Evolutionary conservation across 2,797 vertebrate genomes (phyloP).

Genomic region (Chrysocyon brachyurus): DNA sequence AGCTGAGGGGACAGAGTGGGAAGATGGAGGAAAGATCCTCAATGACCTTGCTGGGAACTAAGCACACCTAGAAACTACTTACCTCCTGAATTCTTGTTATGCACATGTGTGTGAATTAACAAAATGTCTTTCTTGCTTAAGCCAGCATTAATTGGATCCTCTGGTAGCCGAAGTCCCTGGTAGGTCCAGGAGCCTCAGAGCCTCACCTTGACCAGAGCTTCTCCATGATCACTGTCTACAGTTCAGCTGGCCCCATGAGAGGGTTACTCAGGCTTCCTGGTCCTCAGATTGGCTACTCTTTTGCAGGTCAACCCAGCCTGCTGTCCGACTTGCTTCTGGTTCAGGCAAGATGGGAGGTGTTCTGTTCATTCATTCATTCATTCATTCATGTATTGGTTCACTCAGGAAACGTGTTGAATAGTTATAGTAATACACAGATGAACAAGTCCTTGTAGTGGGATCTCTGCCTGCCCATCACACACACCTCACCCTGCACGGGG

Average conservation of each 20-base stretch:
- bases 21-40: not conserved
- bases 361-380: not conserved
- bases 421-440: not conserved
- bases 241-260: not conserved
- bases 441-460: not conserved
- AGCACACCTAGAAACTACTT: not conserved
- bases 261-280: not conserved
- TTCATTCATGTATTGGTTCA: not conserved
- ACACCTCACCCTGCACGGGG: not conserved
- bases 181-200: not conserved
- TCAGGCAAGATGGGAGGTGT: not conserved
- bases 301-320: not conserved
- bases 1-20: not conserved
- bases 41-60: not conserved
- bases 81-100: not conserved
- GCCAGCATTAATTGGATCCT: not conserved
- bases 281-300: too few species aligned
- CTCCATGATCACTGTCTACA: not conserved
- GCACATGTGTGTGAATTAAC: not conserved
- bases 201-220: too few species aligned
- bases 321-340: not conserved
- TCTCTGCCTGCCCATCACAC: not conserved
- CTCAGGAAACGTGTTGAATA: not conserved
- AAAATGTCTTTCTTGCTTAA: not conserved
- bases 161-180: not conserved